phyloP scores from a whole-genome alignment of 2,113 vertebrate genomes.

The Zapornia atra region DNA sequence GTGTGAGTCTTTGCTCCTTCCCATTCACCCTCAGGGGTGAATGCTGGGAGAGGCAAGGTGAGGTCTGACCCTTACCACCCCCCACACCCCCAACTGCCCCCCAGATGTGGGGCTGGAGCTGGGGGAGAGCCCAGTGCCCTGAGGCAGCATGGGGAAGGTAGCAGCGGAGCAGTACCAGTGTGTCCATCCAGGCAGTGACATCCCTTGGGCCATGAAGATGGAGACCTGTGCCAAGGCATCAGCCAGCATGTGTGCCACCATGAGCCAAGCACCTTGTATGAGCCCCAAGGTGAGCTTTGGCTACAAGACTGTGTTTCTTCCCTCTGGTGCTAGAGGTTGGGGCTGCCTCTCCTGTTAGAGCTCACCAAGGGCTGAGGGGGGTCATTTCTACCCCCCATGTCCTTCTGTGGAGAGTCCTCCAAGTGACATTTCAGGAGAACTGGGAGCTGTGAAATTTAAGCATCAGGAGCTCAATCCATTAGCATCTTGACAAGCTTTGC shows the following conservation, averaged over 20 bases:
- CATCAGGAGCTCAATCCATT: slow-evolving; percentile 22
- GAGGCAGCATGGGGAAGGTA: not conserved
- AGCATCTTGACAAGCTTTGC: slow-evolving; percentile 30
- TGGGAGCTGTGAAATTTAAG: slow-evolving; percentile 46
- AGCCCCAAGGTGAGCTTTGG: not conserved
- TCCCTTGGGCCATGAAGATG: not conserved
- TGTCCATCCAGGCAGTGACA: not conserved
- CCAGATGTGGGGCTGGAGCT: not conserved
- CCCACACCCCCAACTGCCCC: not conserved
- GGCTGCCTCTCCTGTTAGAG: not conserved
- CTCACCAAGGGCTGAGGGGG: not conserved
- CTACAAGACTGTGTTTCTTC: not conserved
- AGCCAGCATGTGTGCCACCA: not conserved
- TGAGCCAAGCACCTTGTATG: rapidly evolving
- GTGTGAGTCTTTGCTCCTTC: not conserved
- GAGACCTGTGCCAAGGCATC: not conserved
- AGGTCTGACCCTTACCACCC: not conserved
- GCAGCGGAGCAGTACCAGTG: not conserved
- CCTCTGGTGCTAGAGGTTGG: rapidly evolving
- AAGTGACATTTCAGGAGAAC: slow-evolving; percentile 32
- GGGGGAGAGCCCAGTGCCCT: not conserved
- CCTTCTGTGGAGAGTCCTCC: slow-evolving; percentile 20
- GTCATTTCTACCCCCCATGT: not conserved
- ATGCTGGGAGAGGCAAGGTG: rapidly evolving
- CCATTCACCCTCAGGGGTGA: rapidly evolving